Conservation (phyloP, 2,888 invertebrate species). For the Parnassius smintheus region DNA sequence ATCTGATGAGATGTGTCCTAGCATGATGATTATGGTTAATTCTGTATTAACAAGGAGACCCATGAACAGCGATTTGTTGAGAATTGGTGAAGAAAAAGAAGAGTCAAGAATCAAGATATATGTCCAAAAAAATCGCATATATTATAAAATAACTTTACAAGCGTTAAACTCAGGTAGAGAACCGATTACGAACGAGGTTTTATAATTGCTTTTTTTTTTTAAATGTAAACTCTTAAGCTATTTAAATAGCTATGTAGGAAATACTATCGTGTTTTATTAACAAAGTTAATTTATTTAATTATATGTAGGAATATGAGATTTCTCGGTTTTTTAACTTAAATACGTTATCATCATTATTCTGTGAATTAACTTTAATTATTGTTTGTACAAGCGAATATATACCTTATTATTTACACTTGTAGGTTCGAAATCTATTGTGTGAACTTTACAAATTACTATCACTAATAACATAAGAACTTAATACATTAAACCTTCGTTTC, state of each 20-base stretch:
- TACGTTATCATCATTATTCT: background rate
- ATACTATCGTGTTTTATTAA: no score
- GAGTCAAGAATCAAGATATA: no score
- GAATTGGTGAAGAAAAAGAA: no score
- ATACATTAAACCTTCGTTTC: conserved; percentile 23
- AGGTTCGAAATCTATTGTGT: conserved; percentile 12
- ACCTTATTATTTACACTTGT: background rate
- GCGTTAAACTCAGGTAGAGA: background rate
- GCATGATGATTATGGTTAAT: no score
- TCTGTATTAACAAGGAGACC: no score
- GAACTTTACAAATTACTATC: conserved; percentile 11
- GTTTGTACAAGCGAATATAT: conserved; percentile 10
- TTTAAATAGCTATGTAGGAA: conserved; percentile 2
- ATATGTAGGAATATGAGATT: conserved; percentile 6
- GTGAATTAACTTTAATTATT: no score
- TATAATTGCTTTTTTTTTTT: conserved; percentile 4
- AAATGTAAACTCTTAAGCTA: conserved; percentile 17
- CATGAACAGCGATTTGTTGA: no score
- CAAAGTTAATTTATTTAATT: no score
- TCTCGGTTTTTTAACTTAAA: conserved; percentile 14
- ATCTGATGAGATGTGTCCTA: no score
- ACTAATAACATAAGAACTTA: conserved; percentile 25
- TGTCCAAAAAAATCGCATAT: no score
- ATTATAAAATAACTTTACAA: background rate
- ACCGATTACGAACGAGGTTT: conserved; percentile 14